phyloP scores from a whole-genome alignment of 2,797 vertebrate genomes.

The Aeoliscus strigatus region DNA sequence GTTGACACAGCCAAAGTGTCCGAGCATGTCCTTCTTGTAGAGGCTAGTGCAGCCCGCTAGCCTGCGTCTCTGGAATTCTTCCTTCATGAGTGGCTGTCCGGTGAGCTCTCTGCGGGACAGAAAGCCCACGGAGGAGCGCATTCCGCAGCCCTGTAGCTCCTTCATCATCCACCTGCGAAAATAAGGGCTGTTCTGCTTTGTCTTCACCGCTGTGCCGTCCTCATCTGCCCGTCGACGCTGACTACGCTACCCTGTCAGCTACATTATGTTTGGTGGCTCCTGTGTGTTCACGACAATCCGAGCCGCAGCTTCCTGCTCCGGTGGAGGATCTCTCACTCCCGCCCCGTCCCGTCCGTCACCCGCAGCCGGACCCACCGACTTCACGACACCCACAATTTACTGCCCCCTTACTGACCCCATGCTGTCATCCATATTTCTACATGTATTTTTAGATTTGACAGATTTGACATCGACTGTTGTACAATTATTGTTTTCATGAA shows the following conservation, averaged over 20 bases:
- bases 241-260: constrained; percentile 15
- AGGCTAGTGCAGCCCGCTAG: constrained; percentile 90
- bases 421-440: no score
- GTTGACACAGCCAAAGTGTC: constrained; percentile 99
- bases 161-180: constrained; percentile 18
- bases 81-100: constrained; percentile 89
- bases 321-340: constrained; percentile 37
- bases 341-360: constrained; percentile 1
- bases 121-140: constrained; percentile 92
- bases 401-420: no score
- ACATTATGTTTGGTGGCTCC: constrained; percentile 57
- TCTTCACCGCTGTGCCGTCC: constrained; percentile 4
- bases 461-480: no score
- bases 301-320: constrained; percentile 72
- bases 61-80: constrained; percentile 91
- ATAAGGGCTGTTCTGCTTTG: constrained; percentile 6
- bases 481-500: no score
- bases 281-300: constrained; percentile 36
- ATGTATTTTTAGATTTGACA: no score
- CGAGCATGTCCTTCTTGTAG: constrained; percentile 94
- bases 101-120: constrained; percentile 88
- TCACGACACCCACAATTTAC: background rate
- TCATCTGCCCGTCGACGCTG: constrained; percentile 6
- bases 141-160: constrained; percentile 83
- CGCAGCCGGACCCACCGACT: no score